Percentiles rank a stretch among this genome's conserved stretches.
phyloP scores from a whole-genome alignment of 2,113 vertebrate species.

The Salvelinus namaycush region DNA sequence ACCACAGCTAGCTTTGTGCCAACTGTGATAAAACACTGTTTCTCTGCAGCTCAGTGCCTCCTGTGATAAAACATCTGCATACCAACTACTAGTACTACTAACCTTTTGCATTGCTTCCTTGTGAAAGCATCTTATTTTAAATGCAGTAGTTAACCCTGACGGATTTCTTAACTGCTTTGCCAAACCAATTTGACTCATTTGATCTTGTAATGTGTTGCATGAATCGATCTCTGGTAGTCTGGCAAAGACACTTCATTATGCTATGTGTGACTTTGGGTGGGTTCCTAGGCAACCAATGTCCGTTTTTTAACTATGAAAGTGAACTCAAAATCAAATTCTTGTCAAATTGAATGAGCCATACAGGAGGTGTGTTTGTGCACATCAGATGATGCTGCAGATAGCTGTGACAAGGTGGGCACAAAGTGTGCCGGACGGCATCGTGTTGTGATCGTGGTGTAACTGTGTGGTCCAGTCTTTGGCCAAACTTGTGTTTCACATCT shows the following conservation, averaged over 20 bases:
- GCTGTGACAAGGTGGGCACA: constrained; percentile 52
- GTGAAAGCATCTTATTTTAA: background rate
- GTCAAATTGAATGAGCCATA: too few relatives aligned
- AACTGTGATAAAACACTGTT: too few relatives aligned
- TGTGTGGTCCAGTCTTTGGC: constrained; percentile 63
- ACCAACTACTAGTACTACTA: background rate
- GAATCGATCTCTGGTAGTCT: background rate
- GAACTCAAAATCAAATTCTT: too few relatives aligned
- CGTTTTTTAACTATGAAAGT: too few relatives aligned
- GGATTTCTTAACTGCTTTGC: background rate
- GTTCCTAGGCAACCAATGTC: too few relatives aligned
- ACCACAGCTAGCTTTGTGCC: too few relatives aligned
- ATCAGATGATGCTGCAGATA: constrained; percentile 22
- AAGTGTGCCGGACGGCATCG: constrained; percentile 62
- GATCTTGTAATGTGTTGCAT: background rate
- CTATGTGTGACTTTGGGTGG: too few relatives aligned
- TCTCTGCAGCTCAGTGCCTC: too few relatives aligned
- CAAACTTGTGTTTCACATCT: constrained; percentile 71
- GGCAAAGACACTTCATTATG: background rate
- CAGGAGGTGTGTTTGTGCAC: background rate
- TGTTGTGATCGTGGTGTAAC: constrained; percentile 61
- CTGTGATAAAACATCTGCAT: background rate
- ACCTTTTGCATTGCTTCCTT: background rate
- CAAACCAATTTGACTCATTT: background rate
- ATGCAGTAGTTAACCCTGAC: background rate